A percentile compares a stretch with the other conserved stretches of the same genome.
These are phyloP conservation scores for Lepidurus couesii DNA, from an alignment of 1,140 invertebrate species.

Conservation along the genomic window DNA sequence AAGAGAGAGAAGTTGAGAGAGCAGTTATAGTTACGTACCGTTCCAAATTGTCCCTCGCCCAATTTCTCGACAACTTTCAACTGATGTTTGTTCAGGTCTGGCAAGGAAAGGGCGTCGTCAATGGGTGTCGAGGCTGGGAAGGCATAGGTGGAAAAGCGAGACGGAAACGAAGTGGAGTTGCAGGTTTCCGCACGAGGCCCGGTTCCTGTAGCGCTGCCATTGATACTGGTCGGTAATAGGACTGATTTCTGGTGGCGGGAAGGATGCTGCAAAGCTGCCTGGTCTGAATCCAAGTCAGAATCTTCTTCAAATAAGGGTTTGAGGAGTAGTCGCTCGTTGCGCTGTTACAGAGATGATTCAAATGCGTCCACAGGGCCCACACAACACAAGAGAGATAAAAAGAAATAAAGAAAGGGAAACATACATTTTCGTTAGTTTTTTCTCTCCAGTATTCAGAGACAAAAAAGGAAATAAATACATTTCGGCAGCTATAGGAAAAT, in stretches of 20 bases:
- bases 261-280: too few relatives aligned
- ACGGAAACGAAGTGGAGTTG: slow-evolving; percentile 33
- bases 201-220: slow-evolving; percentile 19
- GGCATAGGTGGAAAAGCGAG: slow-evolving; percentile 32
- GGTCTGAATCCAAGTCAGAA: background rate
- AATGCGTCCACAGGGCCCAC: background rate
- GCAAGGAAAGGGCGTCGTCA: slow-evolving; percentile 42
- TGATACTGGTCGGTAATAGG: background rate
- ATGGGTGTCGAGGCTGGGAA: slow-evolving; percentile 31
- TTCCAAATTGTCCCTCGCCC: slow-evolving; percentile 71
- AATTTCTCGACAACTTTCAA: slow-evolving; percentile 71
- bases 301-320: slow-evolving; percentile 33
- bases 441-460: background rate
- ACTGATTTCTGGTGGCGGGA: slow-evolving; percentile 11
- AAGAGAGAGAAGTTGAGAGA: background rate
- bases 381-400: background rate
- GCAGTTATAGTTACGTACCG: slow-evolving; percentile 47
- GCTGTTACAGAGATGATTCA: slow-evolving; percentile 11
- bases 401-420: slow-evolving; percentile 7
- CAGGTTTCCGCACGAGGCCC: slow-evolving; percentile 3
- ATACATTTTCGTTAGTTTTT: slow-evolving; percentile 11
- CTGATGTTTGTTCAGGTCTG: slow-evolving; percentile 66
- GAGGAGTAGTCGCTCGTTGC: slow-evolving; percentile 29
- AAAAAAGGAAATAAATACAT: background rate
- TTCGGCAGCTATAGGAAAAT: background rate